Percentiles rank a stretch among this genome's conserved stretches.
Evolutionary conservation across 2,113 vertebrate genomes (phyloP).

Genomic region (Chaenogobius annularis): DNA sequence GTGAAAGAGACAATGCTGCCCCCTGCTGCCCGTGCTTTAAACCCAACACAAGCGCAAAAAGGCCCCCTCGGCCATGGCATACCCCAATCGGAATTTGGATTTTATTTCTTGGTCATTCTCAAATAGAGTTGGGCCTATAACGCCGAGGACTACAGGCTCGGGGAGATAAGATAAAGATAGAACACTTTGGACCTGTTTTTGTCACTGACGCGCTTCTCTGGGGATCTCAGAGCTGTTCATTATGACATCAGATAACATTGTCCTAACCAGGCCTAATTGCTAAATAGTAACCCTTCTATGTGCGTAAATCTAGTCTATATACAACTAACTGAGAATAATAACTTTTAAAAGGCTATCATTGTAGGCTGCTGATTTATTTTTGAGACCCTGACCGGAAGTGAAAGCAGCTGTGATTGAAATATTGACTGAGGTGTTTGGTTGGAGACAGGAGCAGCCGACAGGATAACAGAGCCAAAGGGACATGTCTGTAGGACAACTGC

Average conservation of each 20-base stretch:
- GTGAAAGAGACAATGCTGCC: constrained; percentile 35
- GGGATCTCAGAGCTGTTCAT: too few relatives aligned
- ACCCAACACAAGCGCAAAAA: neutral
- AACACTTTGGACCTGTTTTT: too few relatives aligned
- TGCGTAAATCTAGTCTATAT: too few relatives aligned
- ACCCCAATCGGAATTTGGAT: neutral
- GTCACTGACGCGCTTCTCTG: neutral
- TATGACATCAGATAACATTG: too few relatives aligned
- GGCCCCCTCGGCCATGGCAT: neutral
- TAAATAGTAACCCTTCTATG: too few relatives aligned
- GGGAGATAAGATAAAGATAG: too few relatives aligned
- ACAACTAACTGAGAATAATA: neutral
- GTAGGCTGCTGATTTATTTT: constrained; percentile 48
- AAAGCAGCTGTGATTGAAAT: rapidly evolving
- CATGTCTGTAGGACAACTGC: constrained; percentile 47
- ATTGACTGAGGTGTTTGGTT: constrained; percentile 13
- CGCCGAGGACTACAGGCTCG: too few relatives aligned
- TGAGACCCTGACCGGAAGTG: constrained; percentile 23
- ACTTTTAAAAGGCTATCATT: neutral
- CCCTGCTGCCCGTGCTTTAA: constrained; percentile 17
- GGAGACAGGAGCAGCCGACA: constrained; percentile 24
- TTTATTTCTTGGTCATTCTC: neutral
- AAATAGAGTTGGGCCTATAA: neutral
- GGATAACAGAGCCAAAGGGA: constrained; percentile 26
- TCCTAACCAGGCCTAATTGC: too few relatives aligned